A percentile compares a stretch with the other conserved stretches of the same genome.
Evolutionary conservation across 2,113 vertebrate genomes (phyloP).

Genomic region (Nothobranchius kuhntae): DNA sequence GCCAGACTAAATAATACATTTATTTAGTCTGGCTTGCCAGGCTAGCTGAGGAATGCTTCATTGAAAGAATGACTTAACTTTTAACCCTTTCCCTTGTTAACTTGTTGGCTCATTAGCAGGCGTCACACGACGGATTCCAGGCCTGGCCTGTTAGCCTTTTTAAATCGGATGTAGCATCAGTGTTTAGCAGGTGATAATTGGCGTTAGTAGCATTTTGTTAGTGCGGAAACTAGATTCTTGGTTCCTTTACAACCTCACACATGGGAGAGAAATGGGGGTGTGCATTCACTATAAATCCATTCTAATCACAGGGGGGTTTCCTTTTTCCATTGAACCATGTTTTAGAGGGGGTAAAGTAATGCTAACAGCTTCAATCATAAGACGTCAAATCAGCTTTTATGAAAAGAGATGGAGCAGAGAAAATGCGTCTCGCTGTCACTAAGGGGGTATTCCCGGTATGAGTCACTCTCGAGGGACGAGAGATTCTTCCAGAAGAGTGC

Average conservation of each 20-base stretch:
- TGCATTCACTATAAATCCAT: constrained; percentile 47
- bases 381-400: constrained; percentile 39
- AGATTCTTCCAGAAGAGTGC: constrained; percentile 21
- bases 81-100: constrained; percentile 49
- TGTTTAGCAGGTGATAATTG: constrained; percentile 76
- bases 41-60: constrained; percentile 31
- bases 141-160: constrained; percentile 16
- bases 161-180: constrained; percentile 52
- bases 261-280: constrained; percentile 32
- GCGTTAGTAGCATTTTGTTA: constrained; percentile 50
- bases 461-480: constrained; percentile 19
- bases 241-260: constrained; percentile 32
- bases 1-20: too few relatives aligned
- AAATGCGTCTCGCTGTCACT: constrained; percentile 43
- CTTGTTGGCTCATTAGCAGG: constrained; percentile 77
- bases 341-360: constrained; percentile 43
- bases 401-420: constrained; percentile 28
- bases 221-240: constrained; percentile 35
- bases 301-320: constrained; percentile 59
- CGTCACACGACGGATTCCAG: constrained; percentile 69
- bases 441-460: constrained; percentile 34
- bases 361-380: constrained; percentile 43
- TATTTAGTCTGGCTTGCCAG: too few relatives aligned
- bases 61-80: constrained; percentile 22
- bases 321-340: constrained; percentile 46